phyloP scores from a whole-genome alignment of 2,888 invertebrate species.

The Candidula unifasciata region DNA sequence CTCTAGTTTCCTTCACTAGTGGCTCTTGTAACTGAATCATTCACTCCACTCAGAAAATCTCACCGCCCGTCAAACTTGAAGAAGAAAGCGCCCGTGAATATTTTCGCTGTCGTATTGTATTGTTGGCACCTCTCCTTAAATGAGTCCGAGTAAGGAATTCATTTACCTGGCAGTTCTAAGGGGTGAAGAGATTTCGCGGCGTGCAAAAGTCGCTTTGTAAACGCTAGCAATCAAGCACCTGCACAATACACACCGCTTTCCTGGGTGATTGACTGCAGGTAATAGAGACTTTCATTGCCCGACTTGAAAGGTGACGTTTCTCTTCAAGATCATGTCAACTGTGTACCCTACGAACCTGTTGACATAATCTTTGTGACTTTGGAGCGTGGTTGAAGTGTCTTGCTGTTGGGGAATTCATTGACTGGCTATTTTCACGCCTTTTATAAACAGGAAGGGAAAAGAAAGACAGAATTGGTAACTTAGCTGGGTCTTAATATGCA shows the following conservation, averaged over 20 bases:
- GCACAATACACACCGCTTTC: not conserved
- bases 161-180: not conserved
- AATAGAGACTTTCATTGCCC: not conserved
- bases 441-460: too few relatives aligned
- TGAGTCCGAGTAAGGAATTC: not conserved
- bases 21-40: not conserved
- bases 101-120: not conserved
- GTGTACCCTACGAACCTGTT: not conserved
- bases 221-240: not conserved
- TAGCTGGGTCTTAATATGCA: too few relatives aligned
- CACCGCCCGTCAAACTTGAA: not conserved
- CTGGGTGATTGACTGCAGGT: conserved; percentile 1
- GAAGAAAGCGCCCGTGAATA: not conserved
- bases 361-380: not conserved
- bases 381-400: too few relatives aligned
- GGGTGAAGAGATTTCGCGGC: not conserved
- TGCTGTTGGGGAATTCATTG: too few relatives aligned
- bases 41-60: not conserved
- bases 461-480: too few relatives aligned
- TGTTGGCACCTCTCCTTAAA: not conserved
- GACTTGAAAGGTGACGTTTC: not conserved
- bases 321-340: not conserved
- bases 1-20: not conserved
- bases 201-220: not conserved
- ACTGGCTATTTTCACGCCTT: too few relatives aligned